A percentile compares a stretch with the other conserved stretches of the same genome.
phyloP scores from a whole-genome alignment of 2,797 vertebrate genomes.

The Diplodus puntazzo region DNA sequence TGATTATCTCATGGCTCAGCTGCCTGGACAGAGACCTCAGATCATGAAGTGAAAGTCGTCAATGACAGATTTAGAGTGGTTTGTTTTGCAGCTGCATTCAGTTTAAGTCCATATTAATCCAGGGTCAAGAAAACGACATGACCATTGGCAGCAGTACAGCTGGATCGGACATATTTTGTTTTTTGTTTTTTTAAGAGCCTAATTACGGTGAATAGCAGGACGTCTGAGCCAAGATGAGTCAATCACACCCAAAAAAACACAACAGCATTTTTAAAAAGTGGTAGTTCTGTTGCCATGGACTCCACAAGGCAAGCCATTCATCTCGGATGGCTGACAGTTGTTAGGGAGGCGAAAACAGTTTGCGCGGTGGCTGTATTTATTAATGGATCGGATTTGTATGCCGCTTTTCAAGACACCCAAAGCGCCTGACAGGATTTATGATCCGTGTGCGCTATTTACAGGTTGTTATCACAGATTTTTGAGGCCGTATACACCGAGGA shows the following conservation, averaged over 20 bases:
- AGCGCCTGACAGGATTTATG: not conserved
- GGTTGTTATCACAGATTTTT: slow-evolving; percentile 29
- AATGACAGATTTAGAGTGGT: not conserved
- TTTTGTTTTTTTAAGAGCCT: slow-evolving; percentile 18
- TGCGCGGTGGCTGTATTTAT: not conserved
- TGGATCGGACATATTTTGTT: slow-evolving; percentile 9
- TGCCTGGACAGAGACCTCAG: too few relatives aligned
- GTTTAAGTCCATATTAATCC: not conserved
- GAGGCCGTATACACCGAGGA: not conserved
- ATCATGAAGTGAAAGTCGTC: too few relatives aligned
- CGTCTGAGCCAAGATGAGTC: slow-evolving; percentile 22
- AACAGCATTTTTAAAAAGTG: slow-evolving; percentile 40
- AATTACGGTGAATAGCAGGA: slow-evolving; percentile 26
- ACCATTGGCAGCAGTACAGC: slow-evolving; percentile 3
- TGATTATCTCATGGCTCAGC: too few relatives aligned
- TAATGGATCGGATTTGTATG: too few relatives aligned
- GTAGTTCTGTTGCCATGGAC: slow-evolving; percentile 71
- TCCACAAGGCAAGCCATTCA: slow-evolving; percentile 55
- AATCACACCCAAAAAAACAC: slow-evolving; percentile 48
- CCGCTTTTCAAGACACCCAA: too few relatives aligned
- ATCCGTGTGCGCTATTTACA: slow-evolving; percentile 22
- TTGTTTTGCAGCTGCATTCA: slow-evolving; percentile 11
- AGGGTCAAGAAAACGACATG: not conserved
- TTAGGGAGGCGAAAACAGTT: slow-evolving; percentile 47
- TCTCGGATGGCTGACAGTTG: slow-evolving; percentile 59